A percentile compares a stretch with the other conserved stretches of the same genome.
Conservation (phyloP, 1,140 invertebrate genomes). For the Neuroterus valhalla region DNA sequence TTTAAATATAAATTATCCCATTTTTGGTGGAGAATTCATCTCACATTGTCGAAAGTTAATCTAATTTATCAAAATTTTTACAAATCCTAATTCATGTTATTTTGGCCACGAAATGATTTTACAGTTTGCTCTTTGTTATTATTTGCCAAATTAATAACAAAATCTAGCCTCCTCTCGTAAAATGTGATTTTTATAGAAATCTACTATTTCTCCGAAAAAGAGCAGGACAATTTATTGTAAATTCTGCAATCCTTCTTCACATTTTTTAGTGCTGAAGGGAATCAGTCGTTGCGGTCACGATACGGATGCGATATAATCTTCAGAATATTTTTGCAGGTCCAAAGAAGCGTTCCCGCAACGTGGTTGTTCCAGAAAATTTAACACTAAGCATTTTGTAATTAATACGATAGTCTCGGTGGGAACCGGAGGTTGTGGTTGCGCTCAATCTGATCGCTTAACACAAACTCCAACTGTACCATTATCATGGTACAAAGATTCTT, state of each 20-base stretch:
- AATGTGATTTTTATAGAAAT: no score
- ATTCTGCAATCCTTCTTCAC: no score
- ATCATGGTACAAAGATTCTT: slow-evolving; percentile 45
- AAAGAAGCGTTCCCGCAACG: slow-evolving; percentile 52
- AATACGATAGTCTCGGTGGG: slow-evolving; percentile 68
- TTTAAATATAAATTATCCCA: no score
- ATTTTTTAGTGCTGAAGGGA: background rate
- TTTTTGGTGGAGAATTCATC: no score
- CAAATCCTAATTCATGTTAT: no score
- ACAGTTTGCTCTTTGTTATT: no score
- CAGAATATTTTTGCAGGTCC: slow-evolving; percentile 47
- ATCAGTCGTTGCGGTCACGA: slow-evolving; percentile 49
- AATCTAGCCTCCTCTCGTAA: no score
- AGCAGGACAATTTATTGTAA: background rate
- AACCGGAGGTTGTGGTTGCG: slow-evolving; percentile 71
- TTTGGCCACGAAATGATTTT: no score
- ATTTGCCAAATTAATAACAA: no score
- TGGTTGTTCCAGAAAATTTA: slow-evolving; percentile 71
- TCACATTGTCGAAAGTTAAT: no score
- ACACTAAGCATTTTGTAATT: slow-evolving; percentile 69
- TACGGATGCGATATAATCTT: slow-evolving; percentile 45
- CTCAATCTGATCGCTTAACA: slow-evolving; percentile 54
- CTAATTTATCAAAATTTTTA: no score
- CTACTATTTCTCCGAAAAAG: background rate
- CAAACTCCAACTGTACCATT: slow-evolving; percentile 30